These are phyloP conservation scores for Hypomecis punctinalis DNA, from an alignment of 2,888 invertebrate genomes.

Conservation along the genomic window DNA sequence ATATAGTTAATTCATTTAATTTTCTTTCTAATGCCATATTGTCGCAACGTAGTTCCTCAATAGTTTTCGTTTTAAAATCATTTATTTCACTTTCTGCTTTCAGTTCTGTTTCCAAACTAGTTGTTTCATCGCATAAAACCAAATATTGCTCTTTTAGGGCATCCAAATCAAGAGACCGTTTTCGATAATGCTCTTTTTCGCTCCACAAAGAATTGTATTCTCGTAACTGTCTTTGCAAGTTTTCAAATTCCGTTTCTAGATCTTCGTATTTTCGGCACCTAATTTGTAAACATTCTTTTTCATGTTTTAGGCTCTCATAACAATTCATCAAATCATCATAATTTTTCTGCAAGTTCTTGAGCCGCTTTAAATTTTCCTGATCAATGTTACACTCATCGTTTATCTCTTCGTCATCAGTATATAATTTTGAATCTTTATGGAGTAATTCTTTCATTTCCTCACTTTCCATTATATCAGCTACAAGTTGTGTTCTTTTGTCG, in stretches of 20 bases:
- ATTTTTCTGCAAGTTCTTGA: constrained; percentile 71
- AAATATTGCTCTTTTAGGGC: constrained; percentile 71
- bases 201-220: constrained; percentile 73
- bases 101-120: constrained; percentile 68
- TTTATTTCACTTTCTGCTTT: constrained; percentile 76
- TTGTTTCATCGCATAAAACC: constrained; percentile 71
- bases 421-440: constrained; percentile 56
- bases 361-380: constrained; percentile 66
- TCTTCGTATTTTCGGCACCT: constrained; percentile 67
- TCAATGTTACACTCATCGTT: constrained; percentile 62
- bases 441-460: constrained; percentile 77
- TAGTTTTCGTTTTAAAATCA: constrained; percentile 60
- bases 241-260: constrained; percentile 66
- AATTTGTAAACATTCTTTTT: constrained; percentile 61
- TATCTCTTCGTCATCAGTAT: constrained; percentile 49
- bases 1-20: constrained; percentile 62
- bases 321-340: constrained; percentile 71
- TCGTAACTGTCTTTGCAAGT: constrained; percentile 60
- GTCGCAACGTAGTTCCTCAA: constrained; percentile 66
- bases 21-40: constrained; percentile 68
- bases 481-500: constrained; percentile 70
- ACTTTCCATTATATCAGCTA: constrained; percentile 77
- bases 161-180: constrained; percentile 71
- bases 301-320: constrained; percentile 72
- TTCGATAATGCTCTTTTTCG: constrained; percentile 75